A percentile compares a stretch with the other conserved stretches of the same genome.
Conservation (phyloP, 35 echinoderm and acorn worm species). For the Heliocidaris tuberculata region DNA sequence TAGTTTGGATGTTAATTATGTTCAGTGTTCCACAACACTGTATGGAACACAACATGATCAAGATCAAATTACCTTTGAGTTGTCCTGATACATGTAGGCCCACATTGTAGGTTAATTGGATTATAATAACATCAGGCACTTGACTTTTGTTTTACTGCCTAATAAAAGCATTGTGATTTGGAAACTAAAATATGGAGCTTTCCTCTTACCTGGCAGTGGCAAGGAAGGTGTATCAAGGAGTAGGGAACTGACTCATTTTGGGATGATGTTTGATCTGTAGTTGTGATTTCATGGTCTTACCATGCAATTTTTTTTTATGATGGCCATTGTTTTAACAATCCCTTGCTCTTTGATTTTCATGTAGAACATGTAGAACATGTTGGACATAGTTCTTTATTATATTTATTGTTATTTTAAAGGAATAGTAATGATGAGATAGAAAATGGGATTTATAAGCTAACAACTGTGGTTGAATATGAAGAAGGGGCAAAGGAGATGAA, state of each 20-base stretch:
- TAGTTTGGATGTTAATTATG: no score
- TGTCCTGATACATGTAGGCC: no score
- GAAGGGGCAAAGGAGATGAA: neutral
- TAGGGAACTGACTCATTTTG: conserved; percentile 8
- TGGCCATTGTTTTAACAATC: neutral
- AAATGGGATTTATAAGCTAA: neutral
- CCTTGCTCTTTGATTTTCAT: neutral
- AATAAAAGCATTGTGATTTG: neutral
- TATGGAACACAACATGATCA: no score
- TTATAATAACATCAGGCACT: no score
- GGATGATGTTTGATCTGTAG: neutral
- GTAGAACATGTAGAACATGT: neutral
- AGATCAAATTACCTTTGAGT: no score
- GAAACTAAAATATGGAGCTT: neutral
- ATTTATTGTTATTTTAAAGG: neutral
- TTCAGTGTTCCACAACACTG: no score
- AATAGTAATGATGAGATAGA: neutral
- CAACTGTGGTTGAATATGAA: neutral
- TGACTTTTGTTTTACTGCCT: no score
- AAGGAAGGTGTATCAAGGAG: neutral
- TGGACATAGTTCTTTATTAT: neutral
- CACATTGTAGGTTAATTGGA: no score
- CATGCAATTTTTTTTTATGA: neutral
- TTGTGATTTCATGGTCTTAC: neutral
- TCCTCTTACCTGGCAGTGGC: neutral